Conservation (phyloP, 2,113 vertebrate species). For the Protobothrops mucrosquamatus region DNA sequence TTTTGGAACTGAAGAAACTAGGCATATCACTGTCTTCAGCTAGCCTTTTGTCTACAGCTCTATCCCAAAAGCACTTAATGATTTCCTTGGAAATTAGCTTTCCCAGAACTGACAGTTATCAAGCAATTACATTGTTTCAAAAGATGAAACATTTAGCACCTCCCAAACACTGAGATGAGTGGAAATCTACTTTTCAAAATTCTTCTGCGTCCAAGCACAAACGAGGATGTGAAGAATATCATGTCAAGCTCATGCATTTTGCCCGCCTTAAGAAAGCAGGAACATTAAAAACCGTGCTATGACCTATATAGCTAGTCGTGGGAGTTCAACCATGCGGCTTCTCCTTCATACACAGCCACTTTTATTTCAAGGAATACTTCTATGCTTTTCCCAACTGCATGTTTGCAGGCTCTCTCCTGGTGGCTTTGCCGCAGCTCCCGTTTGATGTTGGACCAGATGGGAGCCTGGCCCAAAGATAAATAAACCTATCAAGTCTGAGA, state of each 20-base stretch:
- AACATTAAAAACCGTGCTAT: background rate
- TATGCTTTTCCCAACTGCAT: slow-evolving; percentile 57
- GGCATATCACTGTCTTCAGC: slow-evolving; percentile 49
- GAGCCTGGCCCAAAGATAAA: slow-evolving; percentile 77
- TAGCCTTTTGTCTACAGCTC: slow-evolving; percentile 34
- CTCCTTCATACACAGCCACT: slow-evolving; percentile 43
- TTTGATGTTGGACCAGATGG: slow-evolving; percentile 76
- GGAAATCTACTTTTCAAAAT: background rate
- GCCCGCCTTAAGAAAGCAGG: background rate
- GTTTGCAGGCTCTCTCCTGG: slow-evolving; percentile 64
- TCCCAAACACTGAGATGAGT: background rate
- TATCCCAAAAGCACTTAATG: slow-evolving; percentile 33
- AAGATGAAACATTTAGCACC: slow-evolving; percentile 25
- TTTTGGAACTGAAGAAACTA: slow-evolving; percentile 1
- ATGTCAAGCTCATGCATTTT: background rate
- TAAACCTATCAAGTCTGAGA: slow-evolving; percentile 86
- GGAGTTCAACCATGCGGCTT: slow-evolving; percentile 9
- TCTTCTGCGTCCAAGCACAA: background rate
- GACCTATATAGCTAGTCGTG: background rate
- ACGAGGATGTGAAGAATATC: background rate
- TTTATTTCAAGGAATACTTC: slow-evolving; percentile 64
- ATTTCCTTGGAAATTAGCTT: background rate
- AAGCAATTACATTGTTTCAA: background rate
- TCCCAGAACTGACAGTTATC: background rate
- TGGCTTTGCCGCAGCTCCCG: slow-evolving; percentile 56